Percentiles rank a stretch among this genome's conserved stretches.
Evolutionary conservation across 2,888 invertebrate species (phyloP).

Genomic region (Diarsia mendica): DNA sequence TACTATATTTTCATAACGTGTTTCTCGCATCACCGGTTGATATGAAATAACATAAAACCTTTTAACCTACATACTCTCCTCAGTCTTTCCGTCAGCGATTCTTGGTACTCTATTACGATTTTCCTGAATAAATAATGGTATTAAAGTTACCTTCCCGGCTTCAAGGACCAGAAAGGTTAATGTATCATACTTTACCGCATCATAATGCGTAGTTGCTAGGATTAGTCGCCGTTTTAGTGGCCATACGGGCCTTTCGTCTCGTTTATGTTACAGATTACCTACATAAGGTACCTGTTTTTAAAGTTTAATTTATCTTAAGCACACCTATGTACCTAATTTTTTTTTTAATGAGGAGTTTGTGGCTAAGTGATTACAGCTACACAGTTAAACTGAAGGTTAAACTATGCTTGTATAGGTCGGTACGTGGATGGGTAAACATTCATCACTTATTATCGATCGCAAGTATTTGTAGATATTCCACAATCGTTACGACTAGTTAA

Average conservation of each 20-base stretch:
- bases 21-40: constrained; percentile 3
- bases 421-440: too few species aligned
- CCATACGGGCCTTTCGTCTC: constrained; percentile 1
- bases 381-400: too few species aligned
- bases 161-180: constrained; percentile 34
- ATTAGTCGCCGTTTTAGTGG: constrained; percentile 21
- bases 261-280: constrained; percentile 2
- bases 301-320: too few species aligned
- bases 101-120: constrained; percentile 26
- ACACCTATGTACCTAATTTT: background rate
- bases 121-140: constrained; percentile 48
- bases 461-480: background rate
- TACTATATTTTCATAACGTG: background rate
- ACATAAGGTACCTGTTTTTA: background rate
- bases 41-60: constrained; percentile 19
- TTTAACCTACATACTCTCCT: background rate
- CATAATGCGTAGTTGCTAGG: constrained; percentile 39
- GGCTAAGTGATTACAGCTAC: background rate
- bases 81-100: constrained; percentile 9
- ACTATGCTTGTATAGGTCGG: too few species aligned
- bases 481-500: background rate
- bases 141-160: constrained; percentile 29
- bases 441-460: too few species aligned
- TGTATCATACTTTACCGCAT: constrained; percentile 35
- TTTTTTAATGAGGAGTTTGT: background rate